These are phyloP conservation scores for Anabas testudineus DNA, from an alignment of 2,797 vertebrate genomes.

Conservation along the genomic window DNA sequence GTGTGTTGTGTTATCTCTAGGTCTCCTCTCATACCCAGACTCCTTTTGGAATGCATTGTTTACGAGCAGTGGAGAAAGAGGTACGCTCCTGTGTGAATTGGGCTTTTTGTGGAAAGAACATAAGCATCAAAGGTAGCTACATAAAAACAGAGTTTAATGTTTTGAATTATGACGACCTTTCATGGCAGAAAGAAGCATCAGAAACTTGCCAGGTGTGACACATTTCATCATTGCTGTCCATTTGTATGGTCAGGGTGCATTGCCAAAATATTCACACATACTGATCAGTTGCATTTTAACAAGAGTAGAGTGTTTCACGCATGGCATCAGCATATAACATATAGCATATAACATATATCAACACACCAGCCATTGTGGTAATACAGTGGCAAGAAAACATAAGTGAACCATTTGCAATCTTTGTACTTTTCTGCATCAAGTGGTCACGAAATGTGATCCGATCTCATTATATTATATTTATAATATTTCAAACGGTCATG, in stretches of 20 bases:
- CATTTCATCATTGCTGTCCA: neutral
- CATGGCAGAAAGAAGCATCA: neutral
- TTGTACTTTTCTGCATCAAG: no score
- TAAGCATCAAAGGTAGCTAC: neutral
- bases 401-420: no score
- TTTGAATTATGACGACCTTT: slow-evolving; percentile 11
- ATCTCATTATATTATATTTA: no score
- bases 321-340: neutral
- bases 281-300: no score
- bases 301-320: no score
- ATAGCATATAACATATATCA: neutral
- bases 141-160: slow-evolving; percentile 12
- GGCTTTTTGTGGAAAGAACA: neutral
- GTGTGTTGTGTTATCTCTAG: slow-evolving; percentile 26
- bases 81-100: neutral
- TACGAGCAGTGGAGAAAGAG: neutral
- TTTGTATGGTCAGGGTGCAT: neutral
- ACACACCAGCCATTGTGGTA: neutral
- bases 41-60: slow-evolving; percentile 40
- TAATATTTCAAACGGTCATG: no score
- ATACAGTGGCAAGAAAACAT: no score
- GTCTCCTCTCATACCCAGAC: slow-evolving; percentile 28
- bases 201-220: neutral
- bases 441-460: no score
- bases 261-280: no score